Conservation (phyloP, 2,797 vertebrate genomes). For the Distichodus sexfasciatus region DNA sequence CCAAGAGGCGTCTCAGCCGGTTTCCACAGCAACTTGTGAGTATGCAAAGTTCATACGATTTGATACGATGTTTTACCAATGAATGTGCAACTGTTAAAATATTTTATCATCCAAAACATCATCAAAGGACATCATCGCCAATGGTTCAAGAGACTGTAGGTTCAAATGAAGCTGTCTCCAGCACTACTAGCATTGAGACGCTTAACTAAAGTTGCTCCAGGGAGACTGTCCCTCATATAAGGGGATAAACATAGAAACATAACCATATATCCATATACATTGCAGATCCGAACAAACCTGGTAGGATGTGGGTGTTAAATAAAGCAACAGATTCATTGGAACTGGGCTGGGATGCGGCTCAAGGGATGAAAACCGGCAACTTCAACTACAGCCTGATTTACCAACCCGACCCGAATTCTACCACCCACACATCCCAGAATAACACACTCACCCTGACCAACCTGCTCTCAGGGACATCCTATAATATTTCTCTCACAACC, state of each 20-base stretch:
- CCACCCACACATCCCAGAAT: background rate
- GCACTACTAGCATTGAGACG: too few species aligned
- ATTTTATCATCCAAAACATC: too few species aligned
- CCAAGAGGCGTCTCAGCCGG: conserved; percentile 39
- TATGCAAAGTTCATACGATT: conserved; percentile 28
- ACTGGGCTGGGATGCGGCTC: conserved; percentile 54
- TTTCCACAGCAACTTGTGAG: conserved; percentile 70
- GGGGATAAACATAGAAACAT: background rate
- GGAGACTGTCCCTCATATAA: background rate
- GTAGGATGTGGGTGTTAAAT: conserved; percentile 28
- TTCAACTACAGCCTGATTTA: conserved; percentile 55
- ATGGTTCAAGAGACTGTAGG: too few species aligned
- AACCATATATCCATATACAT: background rate
- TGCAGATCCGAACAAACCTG: conserved; percentile 70
- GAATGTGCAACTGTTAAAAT: too few species aligned
- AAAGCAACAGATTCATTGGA: conserved; percentile 56
- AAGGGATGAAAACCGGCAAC: conserved; percentile 42
- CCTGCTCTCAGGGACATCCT: conserved; percentile 64
- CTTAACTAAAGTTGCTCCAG: too few species aligned
- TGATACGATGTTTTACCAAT: too few species aligned
- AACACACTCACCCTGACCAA: conserved; percentile 35
- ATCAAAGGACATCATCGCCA: too few species aligned
- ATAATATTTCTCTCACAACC: conserved; percentile 62
- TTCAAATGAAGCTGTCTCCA: too few species aligned
- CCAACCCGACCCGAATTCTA: background rate